phyloP scores from a whole-genome alignment of 2,797 vertebrate species.

The Miichthys miiuy region DNA sequence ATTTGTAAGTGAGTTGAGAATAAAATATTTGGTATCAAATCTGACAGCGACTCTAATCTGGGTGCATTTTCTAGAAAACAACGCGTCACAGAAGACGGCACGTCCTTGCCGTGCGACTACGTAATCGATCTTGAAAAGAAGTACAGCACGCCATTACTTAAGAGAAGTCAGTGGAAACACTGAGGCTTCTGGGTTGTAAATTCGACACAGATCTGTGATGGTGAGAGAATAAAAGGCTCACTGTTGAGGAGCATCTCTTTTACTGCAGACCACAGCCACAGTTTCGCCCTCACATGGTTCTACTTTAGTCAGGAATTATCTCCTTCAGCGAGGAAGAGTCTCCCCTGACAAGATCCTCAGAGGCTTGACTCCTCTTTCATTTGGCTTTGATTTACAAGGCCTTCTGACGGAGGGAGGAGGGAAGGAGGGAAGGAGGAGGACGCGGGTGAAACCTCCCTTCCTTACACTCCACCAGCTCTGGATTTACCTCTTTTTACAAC shows the following conservation, averaged over 20 bases:
- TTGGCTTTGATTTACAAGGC: constrained; percentile 73
- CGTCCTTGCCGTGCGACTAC: neutral
- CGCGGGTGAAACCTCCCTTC: neutral
- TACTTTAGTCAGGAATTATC: constrained; percentile 76
- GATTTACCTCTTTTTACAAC: constrained; percentile 10
- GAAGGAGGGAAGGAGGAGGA: neutral
- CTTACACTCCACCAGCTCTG: neutral
- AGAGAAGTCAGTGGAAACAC: constrained; percentile 9
- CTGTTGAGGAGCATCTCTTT: constrained; percentile 42
- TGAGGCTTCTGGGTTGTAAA: constrained; percentile 6
- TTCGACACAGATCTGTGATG: constrained; percentile 33
- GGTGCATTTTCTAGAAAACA: neutral
- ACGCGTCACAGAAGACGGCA: neutral
- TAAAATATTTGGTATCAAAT: neutral
- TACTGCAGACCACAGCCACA: constrained; percentile 29
- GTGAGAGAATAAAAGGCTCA: constrained; percentile 18
- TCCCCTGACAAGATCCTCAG: constrained; percentile 57
- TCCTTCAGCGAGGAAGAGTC: constrained; percentile 58
- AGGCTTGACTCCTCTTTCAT: constrained; percentile 70
- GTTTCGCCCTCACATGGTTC: constrained; percentile 73
- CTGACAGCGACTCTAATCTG: too few relatives aligned
- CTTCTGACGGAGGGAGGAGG: constrained; percentile 41
- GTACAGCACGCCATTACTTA: neutral
- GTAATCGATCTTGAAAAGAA: neutral
- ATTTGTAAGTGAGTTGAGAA: neutral